Conservation (phyloP, 2,888 invertebrate species). For the Chrysina gloriosa region DNA sequence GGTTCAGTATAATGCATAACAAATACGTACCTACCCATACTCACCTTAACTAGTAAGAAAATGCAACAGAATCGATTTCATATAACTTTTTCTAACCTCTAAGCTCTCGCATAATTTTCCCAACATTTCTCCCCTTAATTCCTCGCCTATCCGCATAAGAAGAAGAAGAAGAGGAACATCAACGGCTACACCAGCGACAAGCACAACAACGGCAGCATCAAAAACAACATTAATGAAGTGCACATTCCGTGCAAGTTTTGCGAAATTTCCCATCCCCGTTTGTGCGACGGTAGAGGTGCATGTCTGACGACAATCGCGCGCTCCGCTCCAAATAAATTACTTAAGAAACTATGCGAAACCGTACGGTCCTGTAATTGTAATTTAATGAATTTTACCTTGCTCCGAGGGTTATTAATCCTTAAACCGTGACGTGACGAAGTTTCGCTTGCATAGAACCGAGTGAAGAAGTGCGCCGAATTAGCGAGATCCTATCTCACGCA, state of each 20-base stretch:
- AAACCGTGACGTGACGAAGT: neutral
- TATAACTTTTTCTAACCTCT: too few relatives aligned
- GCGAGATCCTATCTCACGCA: too few relatives aligned
- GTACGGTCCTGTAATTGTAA: constrained; percentile 16
- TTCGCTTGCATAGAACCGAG: too few relatives aligned
- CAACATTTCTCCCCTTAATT: too few relatives aligned
- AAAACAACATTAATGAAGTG: constrained; percentile 25
- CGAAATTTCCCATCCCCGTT: neutral
- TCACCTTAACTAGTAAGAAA: too few relatives aligned
- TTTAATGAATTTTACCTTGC: constrained; percentile 20
- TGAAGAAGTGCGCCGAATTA: too few relatives aligned
- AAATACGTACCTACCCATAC: too few relatives aligned
- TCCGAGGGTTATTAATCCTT: neutral
- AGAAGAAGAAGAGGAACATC: too few relatives aligned
- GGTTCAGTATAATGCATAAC: too few relatives aligned
- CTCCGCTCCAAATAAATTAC: constrained; percentile 9
- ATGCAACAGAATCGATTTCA: too few relatives aligned
- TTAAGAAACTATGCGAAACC: constrained; percentile 19
- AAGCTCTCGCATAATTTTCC: too few relatives aligned
- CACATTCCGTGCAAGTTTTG: constrained; percentile 27
- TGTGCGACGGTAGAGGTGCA: neutral
- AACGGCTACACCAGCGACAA: neutral
- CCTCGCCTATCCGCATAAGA: too few relatives aligned
- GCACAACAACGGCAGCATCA: neutral
- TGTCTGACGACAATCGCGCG: neutral